A percentile compares a stretch with the other conserved stretches of the same genome.
Conservation (phyloP, 2,113 vertebrate genomes). For the Platichthys stellatus region DNA sequence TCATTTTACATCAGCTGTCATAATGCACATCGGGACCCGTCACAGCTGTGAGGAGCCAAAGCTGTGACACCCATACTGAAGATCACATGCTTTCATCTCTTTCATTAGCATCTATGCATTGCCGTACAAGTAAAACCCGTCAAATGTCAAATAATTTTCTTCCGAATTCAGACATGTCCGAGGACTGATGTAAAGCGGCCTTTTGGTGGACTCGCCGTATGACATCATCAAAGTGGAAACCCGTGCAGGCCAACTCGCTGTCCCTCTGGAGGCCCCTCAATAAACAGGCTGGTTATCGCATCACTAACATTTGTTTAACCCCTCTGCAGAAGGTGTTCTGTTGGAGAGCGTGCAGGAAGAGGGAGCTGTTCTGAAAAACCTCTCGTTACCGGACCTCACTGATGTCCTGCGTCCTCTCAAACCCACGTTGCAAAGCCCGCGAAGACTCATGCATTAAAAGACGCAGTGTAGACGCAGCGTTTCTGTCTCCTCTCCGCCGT, state of each 20-base stretch:
- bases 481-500: constrained; percentile 23
- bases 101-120: background rate
- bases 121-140: background rate
- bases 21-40: constrained; percentile 5
- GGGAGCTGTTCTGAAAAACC: constrained; percentile 76
- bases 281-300: constrained; percentile 98
- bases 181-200: constrained; percentile 6
- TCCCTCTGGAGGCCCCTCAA: constrained; percentile 84
- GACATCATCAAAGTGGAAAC: constrained; percentile 87
- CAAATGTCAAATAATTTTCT: no score
- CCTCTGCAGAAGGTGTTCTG: constrained; percentile 89
- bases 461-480: background rate
- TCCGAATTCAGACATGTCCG: background rate
- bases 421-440: background rate
- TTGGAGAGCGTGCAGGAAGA: constrained; percentile 63
- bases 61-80: background rate
- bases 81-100: background rate
- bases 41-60: background rate
- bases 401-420: constrained; percentile 71
- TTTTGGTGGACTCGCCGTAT: constrained; percentile 30
- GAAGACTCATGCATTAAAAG: constrained; percentile 23
- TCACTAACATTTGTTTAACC: constrained; percentile 99
- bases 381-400: constrained; percentile 82
- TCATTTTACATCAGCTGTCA: constrained; percentile 3
- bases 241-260: constrained; percentile 71